phyloP scores from a whole-genome alignment of 2,888 invertebrate species.

The Subacronicta megacephala region DNA sequence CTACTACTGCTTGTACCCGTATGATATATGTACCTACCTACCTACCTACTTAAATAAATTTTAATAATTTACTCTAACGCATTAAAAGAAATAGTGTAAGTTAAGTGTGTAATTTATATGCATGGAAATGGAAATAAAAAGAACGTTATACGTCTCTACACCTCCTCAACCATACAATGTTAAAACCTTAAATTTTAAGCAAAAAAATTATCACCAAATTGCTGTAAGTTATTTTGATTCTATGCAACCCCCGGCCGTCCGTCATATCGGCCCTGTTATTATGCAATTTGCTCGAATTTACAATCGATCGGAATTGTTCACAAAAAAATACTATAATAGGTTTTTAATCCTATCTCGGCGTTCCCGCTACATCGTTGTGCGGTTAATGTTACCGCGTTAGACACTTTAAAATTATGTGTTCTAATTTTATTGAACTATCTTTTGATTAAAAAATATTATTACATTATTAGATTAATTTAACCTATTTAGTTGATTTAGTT shows the following conservation, averaged over 20 bases:
- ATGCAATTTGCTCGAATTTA: conserved; percentile 70
- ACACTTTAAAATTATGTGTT: conserved; percentile 28
- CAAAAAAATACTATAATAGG: conserved; percentile 71
- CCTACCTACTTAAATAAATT: too few relatives aligned
- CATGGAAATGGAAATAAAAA: too few relatives aligned
- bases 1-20: too few relatives aligned
- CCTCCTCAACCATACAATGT: neutral
- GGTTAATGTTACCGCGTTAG: conserved; percentile 34
- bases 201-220: conserved; percentile 44
- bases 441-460: too few relatives aligned
- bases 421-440: neutral
- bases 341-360: conserved; percentile 66
- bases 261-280: conserved; percentile 61
- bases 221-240: conserved; percentile 44
- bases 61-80: too few relatives aligned
- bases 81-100: too few relatives aligned
- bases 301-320: conserved; percentile 63
- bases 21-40: too few relatives aligned
- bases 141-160: neutral
- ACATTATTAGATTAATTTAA: too few relatives aligned
- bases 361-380: conserved; percentile 30
- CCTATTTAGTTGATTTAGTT: too few relatives aligned
- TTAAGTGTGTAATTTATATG: too few relatives aligned
- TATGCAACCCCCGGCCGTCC: conserved; percentile 47
- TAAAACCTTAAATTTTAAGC: conserved; percentile 20